Conservation (phyloP, 2,888 invertebrate genomes). For the Syrista parreyssii region DNA sequence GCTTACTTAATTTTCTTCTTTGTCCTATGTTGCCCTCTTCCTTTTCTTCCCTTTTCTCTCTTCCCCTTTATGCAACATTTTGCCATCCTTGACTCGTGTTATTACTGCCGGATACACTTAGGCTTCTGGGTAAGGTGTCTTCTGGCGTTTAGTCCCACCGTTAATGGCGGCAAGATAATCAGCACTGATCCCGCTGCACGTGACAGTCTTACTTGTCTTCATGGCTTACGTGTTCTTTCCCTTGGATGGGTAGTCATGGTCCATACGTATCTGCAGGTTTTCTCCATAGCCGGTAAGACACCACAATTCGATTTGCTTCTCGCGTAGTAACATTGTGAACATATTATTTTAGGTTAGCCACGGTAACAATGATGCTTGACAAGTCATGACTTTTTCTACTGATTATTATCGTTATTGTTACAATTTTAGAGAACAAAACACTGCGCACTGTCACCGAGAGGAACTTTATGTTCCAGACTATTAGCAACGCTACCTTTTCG, state of each 20-base stretch:
- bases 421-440: constrained; percentile 82
- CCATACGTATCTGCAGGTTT: constrained; percentile 85
- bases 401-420: constrained; percentile 7
- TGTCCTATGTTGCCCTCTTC: background rate
- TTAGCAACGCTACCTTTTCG: constrained; percentile 87
- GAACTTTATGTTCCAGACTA: constrained; percentile 82
- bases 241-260: constrained; percentile 87
- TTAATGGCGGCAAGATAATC: constrained; percentile 81
- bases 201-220: constrained; percentile 79
- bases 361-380: too few relatives aligned
- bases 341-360: background rate
- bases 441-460: constrained; percentile 79
- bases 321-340: background rate
- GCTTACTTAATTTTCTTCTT: background rate
- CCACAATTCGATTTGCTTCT: background rate
- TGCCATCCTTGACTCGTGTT: too few relatives aligned
- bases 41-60: too few relatives aligned
- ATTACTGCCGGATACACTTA: constrained; percentile 53
- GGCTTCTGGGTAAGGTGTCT: constrained; percentile 73
- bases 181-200: constrained; percentile 79
- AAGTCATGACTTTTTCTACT: constrained; percentile 43
- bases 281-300: constrained; percentile 74
- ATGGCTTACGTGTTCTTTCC: constrained; percentile 82
- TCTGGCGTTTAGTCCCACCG: constrained; percentile 80
- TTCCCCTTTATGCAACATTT: too few relatives aligned